Evolutionary conservation across 2,797 vertebrate species (phyloP).

Genomic region (Acanthis flammea): DNA sequence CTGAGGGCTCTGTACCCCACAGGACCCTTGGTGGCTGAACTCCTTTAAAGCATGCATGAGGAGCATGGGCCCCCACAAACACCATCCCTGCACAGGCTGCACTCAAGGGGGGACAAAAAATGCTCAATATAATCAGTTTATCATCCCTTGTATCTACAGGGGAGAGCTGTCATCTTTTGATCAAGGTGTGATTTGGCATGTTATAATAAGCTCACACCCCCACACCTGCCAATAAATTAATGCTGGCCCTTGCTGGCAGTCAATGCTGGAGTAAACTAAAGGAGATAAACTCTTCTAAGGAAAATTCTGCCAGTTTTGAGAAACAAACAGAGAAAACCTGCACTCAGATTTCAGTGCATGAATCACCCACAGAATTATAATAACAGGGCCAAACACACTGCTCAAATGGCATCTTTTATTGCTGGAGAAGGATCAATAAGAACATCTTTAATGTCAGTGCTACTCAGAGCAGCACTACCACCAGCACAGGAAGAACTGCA

Average conservation of each 20-base stretch:
- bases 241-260: not conserved
- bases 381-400: not conserved
- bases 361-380: not conserved
- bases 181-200: not conserved
- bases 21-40: not conserved
- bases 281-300: not conserved
- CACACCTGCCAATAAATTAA: not conserved
- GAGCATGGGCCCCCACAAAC: not conserved
- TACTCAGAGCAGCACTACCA: not conserved
- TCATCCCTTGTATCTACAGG: not conserved
- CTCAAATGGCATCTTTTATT: not conserved
- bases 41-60: not conserved
- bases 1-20: not conserved
- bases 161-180: not conserved
- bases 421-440: not conserved
- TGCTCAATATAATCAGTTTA: not conserved
- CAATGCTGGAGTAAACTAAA: not conserved
- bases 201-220: not conserved
- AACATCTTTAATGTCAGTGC: not conserved
- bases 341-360: not conserved
- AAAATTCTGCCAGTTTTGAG: not conserved
- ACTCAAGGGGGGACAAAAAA: not conserved
- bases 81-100: not conserved
- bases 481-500: not conserved
- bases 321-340: not conserved